A percentile compares a stretch with the other conserved stretches of the same genome.
Conservation (phyloP, 2,113 vertebrate genomes). For the Anguilla japonica region DNA sequence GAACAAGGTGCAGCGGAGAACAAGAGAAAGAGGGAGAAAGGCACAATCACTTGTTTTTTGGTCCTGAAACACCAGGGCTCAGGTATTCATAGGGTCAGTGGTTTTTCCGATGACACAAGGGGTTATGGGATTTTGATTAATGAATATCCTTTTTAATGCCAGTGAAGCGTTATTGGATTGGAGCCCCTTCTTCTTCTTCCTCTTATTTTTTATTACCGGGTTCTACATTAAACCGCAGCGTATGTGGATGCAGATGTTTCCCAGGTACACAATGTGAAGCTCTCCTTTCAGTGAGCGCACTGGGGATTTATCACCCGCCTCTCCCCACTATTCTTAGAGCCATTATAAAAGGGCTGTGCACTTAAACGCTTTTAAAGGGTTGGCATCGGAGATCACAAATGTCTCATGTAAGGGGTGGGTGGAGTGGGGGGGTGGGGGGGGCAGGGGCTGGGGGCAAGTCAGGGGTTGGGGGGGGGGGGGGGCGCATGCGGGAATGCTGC, state of each 20-base stretch:
- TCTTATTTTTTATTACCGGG: not conserved
- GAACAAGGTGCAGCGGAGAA: conserved; percentile 32
- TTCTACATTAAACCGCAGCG: not conserved
- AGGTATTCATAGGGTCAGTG: not conserved
- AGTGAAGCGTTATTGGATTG: not conserved
- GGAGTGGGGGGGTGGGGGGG: not conserved
- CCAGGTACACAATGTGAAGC: not conserved
- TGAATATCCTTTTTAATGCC: not conserved
- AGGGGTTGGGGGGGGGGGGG: not conserved
- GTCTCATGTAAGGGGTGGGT: not conserved
- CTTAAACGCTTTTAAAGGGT: conserved; percentile 15
- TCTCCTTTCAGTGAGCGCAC: not conserved
- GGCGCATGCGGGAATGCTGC: not conserved
- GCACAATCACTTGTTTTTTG: not conserved
- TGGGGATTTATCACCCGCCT: not conserved
- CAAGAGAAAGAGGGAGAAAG: not conserved
- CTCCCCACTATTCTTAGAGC: not conserved
- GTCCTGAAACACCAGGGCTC: not conserved
- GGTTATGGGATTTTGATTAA: not conserved
- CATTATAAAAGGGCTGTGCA: conserved; percentile 13
- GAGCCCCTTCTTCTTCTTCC: not conserved
- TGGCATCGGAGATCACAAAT: not conserved
- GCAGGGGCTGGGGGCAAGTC: too few species aligned
- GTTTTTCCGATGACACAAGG: not conserved
- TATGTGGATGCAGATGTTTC: not conserved